Percentiles rank a stretch among this genome's conserved stretches.
Conservation (phyloP, 1,140 invertebrate genomes). For the Drosophila rhopaloa region DNA sequence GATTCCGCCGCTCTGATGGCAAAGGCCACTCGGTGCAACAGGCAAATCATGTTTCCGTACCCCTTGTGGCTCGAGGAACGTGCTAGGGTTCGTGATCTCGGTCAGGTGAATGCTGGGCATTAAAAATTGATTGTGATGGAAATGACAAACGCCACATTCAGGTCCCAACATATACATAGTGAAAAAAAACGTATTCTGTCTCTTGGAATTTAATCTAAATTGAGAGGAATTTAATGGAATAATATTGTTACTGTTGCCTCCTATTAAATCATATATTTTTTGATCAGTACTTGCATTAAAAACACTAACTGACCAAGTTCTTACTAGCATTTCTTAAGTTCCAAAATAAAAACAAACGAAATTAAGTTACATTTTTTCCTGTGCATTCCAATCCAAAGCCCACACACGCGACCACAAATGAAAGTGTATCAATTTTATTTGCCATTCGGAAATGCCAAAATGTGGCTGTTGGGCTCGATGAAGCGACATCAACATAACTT, state of each 20-base stretch:
- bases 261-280: too few species aligned
- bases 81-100: constrained; percentile 32
- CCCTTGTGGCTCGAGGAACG: constrained; percentile 39
- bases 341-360: too few species aligned
- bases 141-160: constrained; percentile 43
- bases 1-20: constrained; percentile 18
- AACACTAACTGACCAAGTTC: too few species aligned
- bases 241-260: neutral
- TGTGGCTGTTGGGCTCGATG: constrained; percentile 50
- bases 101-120: constrained; percentile 34
- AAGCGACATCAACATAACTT: constrained; percentile 27
- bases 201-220: neutral
- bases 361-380: neutral
- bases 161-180: constrained; percentile 9
- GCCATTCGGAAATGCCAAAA: constrained; percentile 62
- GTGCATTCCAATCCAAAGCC: constrained; percentile 13
- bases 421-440: constrained; percentile 63
- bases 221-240: neutral
- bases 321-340: too few species aligned
- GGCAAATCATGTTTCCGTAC: constrained; percentile 31
- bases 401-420: constrained; percentile 36
- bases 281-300: too few species aligned
- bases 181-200: neutral
- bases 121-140: constrained; percentile 70
- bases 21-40: constrained; percentile 47